Conservation (phyloP, 2,888 invertebrate genomes). For the Perdita meconis region DNA sequence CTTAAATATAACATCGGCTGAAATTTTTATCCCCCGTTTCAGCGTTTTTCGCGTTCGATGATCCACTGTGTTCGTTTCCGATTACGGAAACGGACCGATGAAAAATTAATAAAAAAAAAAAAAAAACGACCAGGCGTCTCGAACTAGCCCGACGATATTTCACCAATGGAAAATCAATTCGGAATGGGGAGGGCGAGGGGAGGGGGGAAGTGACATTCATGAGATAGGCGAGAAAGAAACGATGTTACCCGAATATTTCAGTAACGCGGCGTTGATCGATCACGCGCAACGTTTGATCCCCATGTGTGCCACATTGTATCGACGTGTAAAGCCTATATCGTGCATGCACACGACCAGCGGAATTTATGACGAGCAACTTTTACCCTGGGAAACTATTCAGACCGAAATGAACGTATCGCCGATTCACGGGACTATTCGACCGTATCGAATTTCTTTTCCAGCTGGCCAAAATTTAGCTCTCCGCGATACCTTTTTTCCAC, state of each 20-base stretch:
- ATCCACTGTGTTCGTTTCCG: no score
- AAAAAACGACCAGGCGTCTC: neutral
- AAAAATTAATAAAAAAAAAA: no score
- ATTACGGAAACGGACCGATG: no score
- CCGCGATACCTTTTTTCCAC: neutral
- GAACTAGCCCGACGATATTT: neutral
- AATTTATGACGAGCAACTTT: slow-evolving; percentile 27
- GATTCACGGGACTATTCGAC: neutral
- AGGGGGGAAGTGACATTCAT: slow-evolving; percentile 32
- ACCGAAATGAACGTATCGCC: slow-evolving; percentile 17
- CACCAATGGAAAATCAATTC: slow-evolving; percentile 6
- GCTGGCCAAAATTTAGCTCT: no score
- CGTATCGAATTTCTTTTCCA: no score
- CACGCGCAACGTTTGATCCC: slow-evolving; percentile 31
- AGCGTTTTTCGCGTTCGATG: no score
- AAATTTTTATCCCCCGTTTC: no score
- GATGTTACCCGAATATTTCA: slow-evolving; percentile 22
- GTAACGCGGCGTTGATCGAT: slow-evolving; percentile 42
- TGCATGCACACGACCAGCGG: slow-evolving; percentile 1
- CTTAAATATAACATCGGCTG: no score
- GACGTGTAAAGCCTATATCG: slow-evolving; percentile 19
- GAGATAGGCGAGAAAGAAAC: slow-evolving; percentile 1
- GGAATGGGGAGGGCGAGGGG: no score
- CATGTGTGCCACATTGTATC: slow-evolving; percentile 26
- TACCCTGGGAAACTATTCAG: slow-evolving; percentile 7